These are phyloP conservation scores for Catharus bicknelli DNA, from an alignment of 2,113 vertebrate species.

Conservation along the genomic window DNA sequence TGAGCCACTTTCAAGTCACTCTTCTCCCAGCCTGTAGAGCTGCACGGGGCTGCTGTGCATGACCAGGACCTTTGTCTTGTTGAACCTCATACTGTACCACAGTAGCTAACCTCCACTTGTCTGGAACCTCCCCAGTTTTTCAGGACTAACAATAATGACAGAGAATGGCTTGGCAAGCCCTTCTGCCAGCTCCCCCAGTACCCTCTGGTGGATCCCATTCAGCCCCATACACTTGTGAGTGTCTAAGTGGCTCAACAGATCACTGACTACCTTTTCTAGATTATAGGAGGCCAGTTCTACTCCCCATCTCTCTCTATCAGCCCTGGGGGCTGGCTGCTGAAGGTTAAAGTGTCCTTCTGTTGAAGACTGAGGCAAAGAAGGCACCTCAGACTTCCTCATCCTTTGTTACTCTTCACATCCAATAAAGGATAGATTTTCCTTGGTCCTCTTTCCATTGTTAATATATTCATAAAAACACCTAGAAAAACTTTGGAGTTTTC, in stretches of 20 bases:
- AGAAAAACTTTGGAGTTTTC: neutral
- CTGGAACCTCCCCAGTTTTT: neutral
- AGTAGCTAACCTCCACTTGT: neutral
- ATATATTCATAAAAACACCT: neutral
- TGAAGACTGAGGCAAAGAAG: neutral
- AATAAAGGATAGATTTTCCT: neutral
- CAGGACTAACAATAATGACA: neutral
- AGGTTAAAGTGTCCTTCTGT: neutral
- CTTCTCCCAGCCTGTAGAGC: neutral
- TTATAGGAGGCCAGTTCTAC: neutral
- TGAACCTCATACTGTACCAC: neutral
- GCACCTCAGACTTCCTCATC: neutral
- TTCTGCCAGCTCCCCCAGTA: neutral
- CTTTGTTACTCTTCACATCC: neutral
- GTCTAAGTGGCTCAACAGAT: neutral
- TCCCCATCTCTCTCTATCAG: neutral
- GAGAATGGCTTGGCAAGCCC: neutral
- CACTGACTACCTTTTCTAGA: neutral
- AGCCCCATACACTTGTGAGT: neutral
- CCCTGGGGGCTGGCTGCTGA: accelerated
- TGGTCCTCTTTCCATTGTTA: neutral
- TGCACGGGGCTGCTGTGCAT: neutral
- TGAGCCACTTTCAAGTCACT: neutral
- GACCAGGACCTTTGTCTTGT: neutral
- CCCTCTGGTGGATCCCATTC: neutral